Base-by-base conservation (phyloP, 2,797 vertebrate species). In the Furcifer pardalis region DNA sequence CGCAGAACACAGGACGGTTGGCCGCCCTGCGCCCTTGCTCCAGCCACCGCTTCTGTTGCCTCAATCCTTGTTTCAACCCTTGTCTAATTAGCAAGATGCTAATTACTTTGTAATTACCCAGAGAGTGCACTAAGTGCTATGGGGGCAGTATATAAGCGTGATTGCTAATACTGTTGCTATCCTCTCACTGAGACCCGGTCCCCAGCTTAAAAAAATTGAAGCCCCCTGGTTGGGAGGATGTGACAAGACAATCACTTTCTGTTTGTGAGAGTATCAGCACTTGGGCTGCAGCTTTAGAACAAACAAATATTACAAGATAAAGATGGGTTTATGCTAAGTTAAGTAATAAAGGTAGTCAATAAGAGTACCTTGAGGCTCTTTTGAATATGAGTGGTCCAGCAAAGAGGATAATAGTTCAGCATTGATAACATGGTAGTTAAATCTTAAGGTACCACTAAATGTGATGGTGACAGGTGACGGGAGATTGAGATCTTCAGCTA, bases 251-350 rank as follows among this genome's bases (percentile, higher is more conserved):
- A 62, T 60, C 46, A 46, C 42, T 68, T 84, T 78, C 37, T 17
- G 9, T 78, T 78, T 44, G 9, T 71, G 30, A 62, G 23, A 81
- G 85, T 87, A 87, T 92, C 81, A 80, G 83, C 37, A 76, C 62
- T 63, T 89, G 83, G 85, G 88, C 82, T 86, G 87, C 85, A 63
- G 83, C 27, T 91, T 62, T 84, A 91, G 92, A 89, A 86, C 91
- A 73, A 89, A 73, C 85, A 42, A 17, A 77, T 89, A 89, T 95
- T 80, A 90, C 80, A 80, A 60, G 87, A 89, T 93, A 89, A 68
- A 0, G 52, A 81, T 91, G 92, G 92, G 87, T 93, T 96, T 87
- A 92, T 84, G 80, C 56, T 92, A 74, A 52, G 91, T 95, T 90
- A 90, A 90, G 85, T 83, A 85, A 77, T 87, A 30, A 80, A 89